Base-by-base conservation (phyloP, 2,797 vertebrate genomes). In the Amblyopsis hoosieri region DNA sequence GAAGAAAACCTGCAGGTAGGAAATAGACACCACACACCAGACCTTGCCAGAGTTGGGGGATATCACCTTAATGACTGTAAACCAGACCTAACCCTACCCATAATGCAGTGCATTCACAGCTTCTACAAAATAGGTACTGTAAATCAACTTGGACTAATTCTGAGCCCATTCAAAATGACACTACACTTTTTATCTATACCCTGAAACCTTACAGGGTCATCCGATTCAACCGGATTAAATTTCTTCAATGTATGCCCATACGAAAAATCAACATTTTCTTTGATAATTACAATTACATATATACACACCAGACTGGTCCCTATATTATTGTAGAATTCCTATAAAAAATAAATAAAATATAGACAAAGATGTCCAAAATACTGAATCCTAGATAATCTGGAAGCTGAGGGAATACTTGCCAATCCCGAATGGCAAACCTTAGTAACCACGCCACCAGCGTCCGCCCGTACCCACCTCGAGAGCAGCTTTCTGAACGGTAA, bases 401-500 rank as follows among this genome's bases (percentile, higher is more conserved):
- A 37, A 37, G 9, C 37, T 37, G 37, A 37, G 37, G 37, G 37
- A 7, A 17, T 12, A 29, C 31, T 33, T 13, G 23, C 33, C 13
- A 14, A 33, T 33, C 31, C 7, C 13, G 9, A 42, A 37, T 37
- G 37, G 37, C 37, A 37, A 37, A 6, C 37, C 1, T 37, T 9
- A 37, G 9, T 37, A 37, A 37, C 37, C 7, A 9, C 8, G 23
- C 5, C 53, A 11, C 1, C 52, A 19, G 5, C 17, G 1, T 29
- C 31, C 4, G 1, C 11, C 14, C 1, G 11, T 49, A 76, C 86
- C 46, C 89, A 99, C 97, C 95, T 99, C 96, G 54, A 98, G 81
- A 2, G 97, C 94, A 0, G 96, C 94, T 75, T 98, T 99, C 85
- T 99, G 97, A 29, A 99, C 95, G 0, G 94, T 95, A 37, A 99